phyloP scores from a whole-genome alignment of 2,797 vertebrate species.

The Bucorvus abyssinicus region DNA sequence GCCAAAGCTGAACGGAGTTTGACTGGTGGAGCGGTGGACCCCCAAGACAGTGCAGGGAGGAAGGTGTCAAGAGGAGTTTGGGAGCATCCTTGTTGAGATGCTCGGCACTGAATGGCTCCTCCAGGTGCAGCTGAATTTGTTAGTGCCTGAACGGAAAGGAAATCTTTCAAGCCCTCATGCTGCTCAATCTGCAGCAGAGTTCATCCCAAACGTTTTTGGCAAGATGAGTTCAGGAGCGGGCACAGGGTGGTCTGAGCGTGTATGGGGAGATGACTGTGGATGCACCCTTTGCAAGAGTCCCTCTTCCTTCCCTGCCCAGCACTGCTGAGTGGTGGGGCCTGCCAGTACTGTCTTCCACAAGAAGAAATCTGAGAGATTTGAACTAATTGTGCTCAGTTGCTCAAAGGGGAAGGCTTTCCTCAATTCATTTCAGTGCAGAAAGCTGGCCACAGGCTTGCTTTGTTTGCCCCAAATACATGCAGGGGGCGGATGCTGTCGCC shows the following conservation, averaged over 20 bases:
- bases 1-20: not conserved
- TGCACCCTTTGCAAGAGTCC: not conserved
- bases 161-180: fast-evolving
- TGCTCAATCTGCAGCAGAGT: not conserved
- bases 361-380: not conserved
- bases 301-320: not conserved
- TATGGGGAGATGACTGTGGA: not conserved
- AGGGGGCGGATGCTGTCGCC: not conserved
- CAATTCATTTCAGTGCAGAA: not conserved
- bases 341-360: not conserved
- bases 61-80: not conserved
- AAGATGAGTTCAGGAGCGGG: fast-evolving
- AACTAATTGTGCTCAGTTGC: not conserved
- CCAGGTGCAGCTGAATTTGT: not conserved
- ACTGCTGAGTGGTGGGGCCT: fast-evolving
- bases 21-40: not conserved
- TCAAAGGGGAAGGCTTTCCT: not conserved
- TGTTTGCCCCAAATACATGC: not conserved
- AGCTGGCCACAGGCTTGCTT: not conserved
- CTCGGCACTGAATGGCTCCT: not conserved
- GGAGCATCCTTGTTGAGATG: fast-evolving
- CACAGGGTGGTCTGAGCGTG: fast-evolving
- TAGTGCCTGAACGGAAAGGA: not conserved
- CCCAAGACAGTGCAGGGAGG: not conserved
- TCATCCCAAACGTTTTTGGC: not conserved